Evolutionary conservation across 1,140 invertebrate genomes (phyloP).

Genomic region (Drosophila orena): DNA sequence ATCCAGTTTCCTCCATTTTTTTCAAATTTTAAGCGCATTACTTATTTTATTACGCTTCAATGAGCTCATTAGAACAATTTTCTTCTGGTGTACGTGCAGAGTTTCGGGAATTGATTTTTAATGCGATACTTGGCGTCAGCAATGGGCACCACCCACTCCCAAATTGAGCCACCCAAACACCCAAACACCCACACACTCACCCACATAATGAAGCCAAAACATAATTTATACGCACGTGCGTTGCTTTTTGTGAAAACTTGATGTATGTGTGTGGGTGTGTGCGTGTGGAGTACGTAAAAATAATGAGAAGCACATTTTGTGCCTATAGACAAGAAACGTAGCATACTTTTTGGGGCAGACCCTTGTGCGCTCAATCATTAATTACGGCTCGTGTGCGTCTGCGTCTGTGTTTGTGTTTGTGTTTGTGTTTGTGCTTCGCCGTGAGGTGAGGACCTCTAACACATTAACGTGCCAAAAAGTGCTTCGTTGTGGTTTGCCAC

Average conservation of each 20-base stretch:
- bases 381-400: conserved; percentile 45
- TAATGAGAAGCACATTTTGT: conserved; percentile 80
- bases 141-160: conserved; percentile 4
- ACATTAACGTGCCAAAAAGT: conserved; percentile 80
- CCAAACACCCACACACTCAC: neutral
- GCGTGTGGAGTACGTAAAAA: conserved; percentile 61
- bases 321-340: conserved; percentile 62
- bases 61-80: conserved; percentile 22
- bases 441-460: conserved; percentile 21
- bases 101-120: conserved; percentile 79
- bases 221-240: conserved; percentile 73
- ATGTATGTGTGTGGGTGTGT: conserved; percentile 12
- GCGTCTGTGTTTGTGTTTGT: neutral
- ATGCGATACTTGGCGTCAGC: conserved; percentile 58
- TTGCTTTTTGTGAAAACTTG: conserved; percentile 21
- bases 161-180: neutral
- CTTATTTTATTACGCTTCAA: neutral
- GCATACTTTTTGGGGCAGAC: conserved; percentile 58
- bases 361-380: conserved; percentile 67
- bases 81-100: conserved; percentile 60
- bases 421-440: conserved; percentile 10
- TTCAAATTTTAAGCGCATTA: neutral
- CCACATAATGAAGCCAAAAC: conserved; percentile 74
- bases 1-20: too few species aligned
- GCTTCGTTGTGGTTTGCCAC: conserved; percentile 71